These are phyloP conservation scores for Pollimyrus isidori DNA, from an alignment of 2,113 vertebrate species.

Conservation along the genomic window DNA sequence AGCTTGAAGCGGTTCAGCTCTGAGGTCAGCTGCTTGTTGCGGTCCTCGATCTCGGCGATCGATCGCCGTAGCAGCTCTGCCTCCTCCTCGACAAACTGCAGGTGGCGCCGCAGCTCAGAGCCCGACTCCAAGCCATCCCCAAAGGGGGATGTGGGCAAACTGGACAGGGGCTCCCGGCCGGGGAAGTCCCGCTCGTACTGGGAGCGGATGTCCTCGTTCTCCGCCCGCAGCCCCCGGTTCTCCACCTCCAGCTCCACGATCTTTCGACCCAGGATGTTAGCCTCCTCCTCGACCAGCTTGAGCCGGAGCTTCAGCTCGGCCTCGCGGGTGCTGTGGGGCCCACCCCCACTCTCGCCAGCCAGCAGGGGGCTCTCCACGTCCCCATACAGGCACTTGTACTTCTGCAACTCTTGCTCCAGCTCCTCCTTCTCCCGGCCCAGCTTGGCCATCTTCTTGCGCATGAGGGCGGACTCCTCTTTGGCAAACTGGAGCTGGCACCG, in stretches of 20 bases:
- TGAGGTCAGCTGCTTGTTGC: constrained; percentile 83
- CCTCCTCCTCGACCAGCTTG: constrained; percentile 93
- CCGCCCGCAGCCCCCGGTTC: constrained; percentile 87
- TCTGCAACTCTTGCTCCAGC: constrained; percentile 90
- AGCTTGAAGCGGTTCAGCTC: constrained; percentile 93
- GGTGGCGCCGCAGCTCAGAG: constrained; percentile 79
- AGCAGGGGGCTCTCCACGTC: constrained; percentile 88
- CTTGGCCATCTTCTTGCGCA: constrained; percentile 97
- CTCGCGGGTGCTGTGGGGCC: constrained; percentile 88
- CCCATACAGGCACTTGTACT: constrained; percentile 89
- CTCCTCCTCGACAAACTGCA: constrained; percentile 96
- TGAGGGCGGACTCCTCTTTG: constrained; percentile 87
- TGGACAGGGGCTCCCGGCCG: constrained; percentile 76
- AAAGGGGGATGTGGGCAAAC: constrained; percentile 84
- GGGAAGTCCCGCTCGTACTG: constrained; percentile 83
- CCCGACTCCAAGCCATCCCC: constrained; percentile 79
- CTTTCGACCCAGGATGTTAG: constrained; percentile 91
- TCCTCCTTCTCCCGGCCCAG: constrained; percentile 88
- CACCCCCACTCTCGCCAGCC: constrained; percentile 71
- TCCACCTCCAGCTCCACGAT: constrained; percentile 97
- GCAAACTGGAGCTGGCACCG: constrained; percentile 95
- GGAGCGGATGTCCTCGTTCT: constrained; percentile 87
- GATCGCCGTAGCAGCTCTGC: constrained; percentile 87
- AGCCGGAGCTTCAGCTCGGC: constrained; percentile 88
- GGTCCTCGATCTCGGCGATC: constrained; percentile 91